Evolutionary conservation across 2,888 invertebrate species (phyloP), one percentile per base, ranked within the genome.

Genomic region (Hypomecis punctinalis): DNA sequence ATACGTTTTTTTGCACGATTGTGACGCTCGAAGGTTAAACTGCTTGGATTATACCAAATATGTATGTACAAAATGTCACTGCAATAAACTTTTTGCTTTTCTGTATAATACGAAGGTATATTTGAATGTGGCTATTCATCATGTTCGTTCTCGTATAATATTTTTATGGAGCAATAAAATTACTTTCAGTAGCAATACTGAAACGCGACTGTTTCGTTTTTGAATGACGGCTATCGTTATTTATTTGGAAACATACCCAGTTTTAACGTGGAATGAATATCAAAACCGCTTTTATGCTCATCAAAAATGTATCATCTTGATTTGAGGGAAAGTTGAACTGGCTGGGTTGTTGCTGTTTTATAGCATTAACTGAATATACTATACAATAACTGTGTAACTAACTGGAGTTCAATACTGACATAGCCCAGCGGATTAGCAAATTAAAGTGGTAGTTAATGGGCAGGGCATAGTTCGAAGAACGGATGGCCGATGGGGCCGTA

Each of bases 101-200:
- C 56, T 39, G 56, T 49, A 23, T 23, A 2, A 23, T 23, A 57
- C 54, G 62, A n/a, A 40, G 61, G 55, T 63, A 57, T 9, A 39
- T 43, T 47, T 47, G 45, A 61, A 36, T 54, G 35, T 49, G 33
- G 51, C 46, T 23, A 54, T 64, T 58, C 60, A 62, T 45, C 42
- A 59, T 61, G 13, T 53, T 58, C 47, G 5, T 46, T 40, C 37
- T 59, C 54, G 40, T 59, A 53, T 59, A 46, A 51, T 62, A 59
- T 40, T 64, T 62, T 59, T 55, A 64, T 64, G 49, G 39, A 39
- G 59, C 54, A 43, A 59, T 23, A 23, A 23, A 23, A 23, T 64
- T 55, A 64, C 59, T 54, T 64, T 45, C 63, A 55, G 54, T 40
- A 63, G 57, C 63, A 47, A 55, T 55, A 63, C 54, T 47, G 52